Conservation (phyloP, 2,113 vertebrate genomes). For the Crotalus tigris region DNA sequence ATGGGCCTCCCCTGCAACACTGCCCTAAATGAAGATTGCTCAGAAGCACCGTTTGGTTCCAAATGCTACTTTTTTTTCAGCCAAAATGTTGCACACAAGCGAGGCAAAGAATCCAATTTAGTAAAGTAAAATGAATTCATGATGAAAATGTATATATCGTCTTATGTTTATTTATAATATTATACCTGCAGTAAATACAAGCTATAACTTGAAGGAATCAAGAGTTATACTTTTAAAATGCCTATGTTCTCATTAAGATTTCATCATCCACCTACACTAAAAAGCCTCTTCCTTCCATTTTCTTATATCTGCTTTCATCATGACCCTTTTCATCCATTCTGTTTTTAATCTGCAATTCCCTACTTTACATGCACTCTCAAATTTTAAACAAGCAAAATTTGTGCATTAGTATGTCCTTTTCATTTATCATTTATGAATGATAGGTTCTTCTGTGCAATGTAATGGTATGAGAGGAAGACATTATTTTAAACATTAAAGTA, state of each 20-base stretch:
- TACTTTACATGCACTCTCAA: constrained; percentile 87
- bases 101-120: constrained; percentile 46
- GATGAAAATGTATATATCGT: constrained; percentile 45
- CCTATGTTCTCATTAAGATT: constrained; percentile 97
- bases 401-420: constrained; percentile 84
- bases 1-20: not conserved
- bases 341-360: constrained; percentile 84
- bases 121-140: constrained; percentile 59
- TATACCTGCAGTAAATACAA: constrained; percentile 66
- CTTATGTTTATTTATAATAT: constrained; percentile 80
- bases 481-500: constrained; percentile 99
- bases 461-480: constrained; percentile 90
- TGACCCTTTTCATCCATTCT: constrained; percentile 80
- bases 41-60: not conserved
- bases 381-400: constrained; percentile 89
- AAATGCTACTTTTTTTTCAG: constrained; percentile 2
- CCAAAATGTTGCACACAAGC: constrained; percentile 32
- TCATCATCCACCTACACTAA: constrained; percentile 87
- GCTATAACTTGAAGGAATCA: constrained; percentile 60
- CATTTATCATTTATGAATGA: constrained; percentile 95
- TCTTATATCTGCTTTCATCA: constrained; percentile 76
- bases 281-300: constrained; percentile 78
- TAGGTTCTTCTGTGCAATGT: constrained; percentile 82
- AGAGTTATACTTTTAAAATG: constrained; percentile 82
- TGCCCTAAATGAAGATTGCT: not conserved